phyloP scores from a whole-genome alignment of 2,888 invertebrate species.

The Drosophila lacicola region DNA sequence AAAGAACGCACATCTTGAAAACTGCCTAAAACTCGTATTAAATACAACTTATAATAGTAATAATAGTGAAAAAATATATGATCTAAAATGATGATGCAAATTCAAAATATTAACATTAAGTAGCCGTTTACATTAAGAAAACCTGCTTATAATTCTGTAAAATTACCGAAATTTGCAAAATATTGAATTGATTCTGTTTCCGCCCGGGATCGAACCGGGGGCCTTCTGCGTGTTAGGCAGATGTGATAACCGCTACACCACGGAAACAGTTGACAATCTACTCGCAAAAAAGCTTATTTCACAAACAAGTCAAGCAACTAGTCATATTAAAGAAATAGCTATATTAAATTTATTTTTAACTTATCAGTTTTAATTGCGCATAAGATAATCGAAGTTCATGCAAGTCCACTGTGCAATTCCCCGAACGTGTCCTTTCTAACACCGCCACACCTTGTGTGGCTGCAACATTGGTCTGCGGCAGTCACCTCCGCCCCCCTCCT shows the following conservation, averaged over 20 bases:
- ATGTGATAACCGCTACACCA: conserved; percentile 85
- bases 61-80: no score
- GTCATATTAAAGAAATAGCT: conserved; percentile 6
- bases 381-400: not conserved
- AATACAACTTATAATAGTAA: no score
- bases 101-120: no score
- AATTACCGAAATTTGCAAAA: not conserved
- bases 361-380: not conserved
- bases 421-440: conserved; percentile 29
- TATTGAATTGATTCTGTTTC: conserved; percentile 30
- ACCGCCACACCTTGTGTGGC: conserved; percentile 27
- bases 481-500: not conserved
- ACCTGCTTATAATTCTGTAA: not conserved
- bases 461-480: conserved; percentile 5
- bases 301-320: conserved; percentile 1
- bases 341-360: conserved; percentile 3
- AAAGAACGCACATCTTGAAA: no score
- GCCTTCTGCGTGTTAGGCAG: conserved; percentile 85
- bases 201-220: conserved; percentile 85
- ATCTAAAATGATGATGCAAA: no score
- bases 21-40: no score
- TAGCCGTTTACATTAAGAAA: no score
- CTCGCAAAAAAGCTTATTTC: conserved; percentile 14
- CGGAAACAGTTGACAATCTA: conserved; percentile 72
- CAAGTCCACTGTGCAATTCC: conserved; percentile 42